Base-by-base conservation (phyloP, 2,888 invertebrate genomes). In the Drosophila mettleri region DNA sequence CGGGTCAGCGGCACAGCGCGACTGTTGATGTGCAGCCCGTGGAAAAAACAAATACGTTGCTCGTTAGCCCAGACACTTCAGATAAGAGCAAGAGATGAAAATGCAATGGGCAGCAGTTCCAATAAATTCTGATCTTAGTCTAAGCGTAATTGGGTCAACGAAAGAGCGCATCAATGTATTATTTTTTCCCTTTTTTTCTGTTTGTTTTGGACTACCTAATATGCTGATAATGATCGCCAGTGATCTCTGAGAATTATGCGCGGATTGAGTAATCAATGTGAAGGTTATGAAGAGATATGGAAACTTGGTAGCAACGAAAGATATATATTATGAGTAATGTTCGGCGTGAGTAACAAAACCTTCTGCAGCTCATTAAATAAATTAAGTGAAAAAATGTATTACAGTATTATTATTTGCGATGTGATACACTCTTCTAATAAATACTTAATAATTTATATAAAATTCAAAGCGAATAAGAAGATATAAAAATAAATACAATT, bases 21-120 rank as follows among this genome's bases (percentile, higher is more conserved):
- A 16, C 74, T 75, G 74, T 68, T 79, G 80, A 79, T 66, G 80
- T 73, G 77, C 63, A 55, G 46, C 52, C 59, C 67, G 64, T 65
- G 85, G 71, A 74, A 68, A 46, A 52, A 79, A 83, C 80, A 76
- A 87, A 83, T 87, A 76, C 79, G 74, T 78, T 74, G 83, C 83
- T 87, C 83, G 88, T 83, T 83, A 82, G 80, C 45, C 34, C 82
- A 74, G 86, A 85, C 83, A 83, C 83, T 82, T 85, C 54, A 79
- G 83, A 87, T 81, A 81, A 78, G 67, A 60, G 63, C 27, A 29
- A 41, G 20, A 60, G 52, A 61, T 70, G 77, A 59, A 70, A 75
- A 69, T 69, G 79, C 58, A 81, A 63, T 49, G 51, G 38, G 49
- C 34, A 34, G 49, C 77, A 61, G 60, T 58, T 77, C 72, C 69